Conservation (phyloP, 2,888 invertebrate genomes). For the Eupithecia tripunctaria region DNA sequence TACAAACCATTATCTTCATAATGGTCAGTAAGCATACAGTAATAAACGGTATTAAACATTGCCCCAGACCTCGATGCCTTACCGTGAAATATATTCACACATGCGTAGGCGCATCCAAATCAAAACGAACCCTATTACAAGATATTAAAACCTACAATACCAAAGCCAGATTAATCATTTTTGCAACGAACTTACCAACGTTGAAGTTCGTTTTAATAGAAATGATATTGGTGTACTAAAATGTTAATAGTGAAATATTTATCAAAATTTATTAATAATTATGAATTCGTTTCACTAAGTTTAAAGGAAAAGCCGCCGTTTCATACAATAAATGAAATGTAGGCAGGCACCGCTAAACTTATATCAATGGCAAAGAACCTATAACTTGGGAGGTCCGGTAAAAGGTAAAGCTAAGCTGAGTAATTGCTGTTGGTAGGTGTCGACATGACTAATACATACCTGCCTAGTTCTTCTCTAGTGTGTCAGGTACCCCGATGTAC, state of each 20-base stretch:
- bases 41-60: conserved; percentile 56
- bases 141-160: conserved; percentile 4
- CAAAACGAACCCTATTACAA: conserved; percentile 22
- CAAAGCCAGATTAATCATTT: neutral
- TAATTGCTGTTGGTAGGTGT: neutral
- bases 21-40: conserved; percentile 56
- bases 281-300: neutral
- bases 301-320: neutral
- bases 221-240: conserved; percentile 20
- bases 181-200: conserved; percentile 4
- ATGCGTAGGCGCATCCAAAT: conserved; percentile 38
- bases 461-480: no score
- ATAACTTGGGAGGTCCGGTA: neutral
- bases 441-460: neutral
- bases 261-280: conserved; percentile 13
- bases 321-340: neutral
- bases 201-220: conserved; percentile 14
- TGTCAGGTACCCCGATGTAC: no score
- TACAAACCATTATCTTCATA: conserved; percentile 46
- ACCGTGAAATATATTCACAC: conserved; percentile 60
- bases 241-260: conserved; percentile 17
- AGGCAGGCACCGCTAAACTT: neutral
- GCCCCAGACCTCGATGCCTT: conserved; percentile 54
- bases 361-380: neutral
- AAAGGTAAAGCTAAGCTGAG: neutral